phyloP scores from a whole-genome alignment of 2,797 vertebrate genomes.

The Anniella stebbinsi region DNA sequence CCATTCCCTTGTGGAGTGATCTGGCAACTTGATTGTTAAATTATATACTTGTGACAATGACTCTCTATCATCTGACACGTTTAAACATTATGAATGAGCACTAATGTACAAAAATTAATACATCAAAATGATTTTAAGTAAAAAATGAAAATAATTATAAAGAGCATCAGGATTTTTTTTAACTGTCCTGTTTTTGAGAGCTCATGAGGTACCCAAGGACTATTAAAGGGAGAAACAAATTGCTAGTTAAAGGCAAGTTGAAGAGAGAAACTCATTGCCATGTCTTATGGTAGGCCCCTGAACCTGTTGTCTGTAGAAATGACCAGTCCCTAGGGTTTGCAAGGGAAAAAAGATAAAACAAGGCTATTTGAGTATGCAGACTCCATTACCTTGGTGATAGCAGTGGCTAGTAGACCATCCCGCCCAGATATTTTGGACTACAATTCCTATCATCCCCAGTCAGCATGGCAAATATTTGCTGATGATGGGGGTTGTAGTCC shows the following conservation, averaged over 20 bases:
- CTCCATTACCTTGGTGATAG: not conserved
- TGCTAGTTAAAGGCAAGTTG: no score
- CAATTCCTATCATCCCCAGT: not conserved
- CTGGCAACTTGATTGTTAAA: not conserved
- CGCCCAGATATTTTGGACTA: not conserved
- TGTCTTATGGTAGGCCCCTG: not conserved
- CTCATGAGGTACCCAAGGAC: slow-evolving; percentile 11
- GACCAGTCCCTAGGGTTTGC: not conserved
- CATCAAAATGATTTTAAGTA: not conserved
- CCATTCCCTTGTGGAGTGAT: not conserved
- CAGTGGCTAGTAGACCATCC: not conserved
- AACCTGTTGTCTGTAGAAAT: not conserved
- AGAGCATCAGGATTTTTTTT: not conserved
- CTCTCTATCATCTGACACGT: not conserved
- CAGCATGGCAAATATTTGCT: not conserved
- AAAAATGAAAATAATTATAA: not conserved
- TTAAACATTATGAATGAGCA: not conserved
- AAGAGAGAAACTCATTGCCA: not conserved
- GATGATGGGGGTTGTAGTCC: not conserved
- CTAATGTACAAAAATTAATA: not conserved
- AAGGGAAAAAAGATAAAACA: not conserved
- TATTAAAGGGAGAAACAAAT: not conserved
- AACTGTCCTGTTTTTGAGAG: not conserved
- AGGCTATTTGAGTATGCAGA: not conserved
- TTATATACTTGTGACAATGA: not conserved